A percentile compares a stretch with the other conserved stretches of the same genome.
These are phyloP conservation scores for Syngnathus acus DNA, from an alignment of 2,797 vertebrate species.

Conservation along the genomic window DNA sequence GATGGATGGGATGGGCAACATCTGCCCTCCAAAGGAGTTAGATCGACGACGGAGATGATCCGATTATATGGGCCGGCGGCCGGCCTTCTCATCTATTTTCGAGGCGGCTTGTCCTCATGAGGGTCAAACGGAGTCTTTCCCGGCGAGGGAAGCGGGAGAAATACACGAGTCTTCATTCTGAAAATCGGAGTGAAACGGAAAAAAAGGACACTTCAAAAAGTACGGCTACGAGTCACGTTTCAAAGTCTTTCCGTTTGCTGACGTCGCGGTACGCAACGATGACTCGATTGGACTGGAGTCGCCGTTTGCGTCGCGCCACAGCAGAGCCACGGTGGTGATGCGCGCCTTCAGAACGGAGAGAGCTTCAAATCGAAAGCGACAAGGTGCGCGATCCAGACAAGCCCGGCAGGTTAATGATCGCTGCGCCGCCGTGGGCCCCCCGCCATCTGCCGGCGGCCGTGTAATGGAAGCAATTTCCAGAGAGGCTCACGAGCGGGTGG, in stretches of 20 bases:
- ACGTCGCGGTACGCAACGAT: background rate
- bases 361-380: conserved; percentile 31
- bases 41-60: background rate
- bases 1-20: background rate
- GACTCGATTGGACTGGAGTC: background rate
- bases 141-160: background rate
- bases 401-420: conserved; percentile 40
- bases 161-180: too few relatives aligned
- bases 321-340: background rate
- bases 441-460: conserved; percentile 36
- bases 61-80: background rate
- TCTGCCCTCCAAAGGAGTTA: background rate
- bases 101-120: background rate
- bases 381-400: conserved; percentile 18
- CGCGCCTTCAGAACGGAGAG: background rate
- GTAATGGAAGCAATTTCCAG: conserved; percentile 16
- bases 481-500: conserved; percentile 5
- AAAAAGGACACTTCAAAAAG: too few relatives aligned
- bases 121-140: too few relatives aligned
- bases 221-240: too few relatives aligned
- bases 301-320: background rate
- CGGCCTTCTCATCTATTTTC: background rate
- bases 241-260: too few relatives aligned
- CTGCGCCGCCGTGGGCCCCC: conserved; percentile 19
- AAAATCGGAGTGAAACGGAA: too few relatives aligned